phyloP scores from a whole-genome alignment of 2,888 invertebrate species.

The Aphidius colemani region DNA sequence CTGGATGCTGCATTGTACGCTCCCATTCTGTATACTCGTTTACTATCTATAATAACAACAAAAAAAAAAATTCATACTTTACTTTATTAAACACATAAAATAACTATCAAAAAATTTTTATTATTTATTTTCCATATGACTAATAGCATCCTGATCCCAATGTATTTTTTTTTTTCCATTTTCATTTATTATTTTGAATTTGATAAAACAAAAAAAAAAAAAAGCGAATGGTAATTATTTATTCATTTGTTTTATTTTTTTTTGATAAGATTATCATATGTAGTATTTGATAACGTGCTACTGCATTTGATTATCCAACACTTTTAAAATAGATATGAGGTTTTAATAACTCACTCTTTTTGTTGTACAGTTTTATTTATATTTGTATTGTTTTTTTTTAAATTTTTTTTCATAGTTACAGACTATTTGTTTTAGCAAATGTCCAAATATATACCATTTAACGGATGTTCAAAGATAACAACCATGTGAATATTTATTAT shows the following conservation, averaged over 20 bases:
- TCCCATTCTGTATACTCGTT: conserved; percentile 99
- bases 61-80: not conserved
- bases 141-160: too few species aligned
- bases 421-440: conserved; percentile 33
- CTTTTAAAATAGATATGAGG: conserved; percentile 14
- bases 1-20: conserved; percentile 85
- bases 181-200: too few species aligned
- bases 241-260: conserved; percentile 1
- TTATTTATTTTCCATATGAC: too few species aligned
- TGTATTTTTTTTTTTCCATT: too few species aligned
- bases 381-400: conserved; percentile 21
- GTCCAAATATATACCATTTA: conserved; percentile 38
- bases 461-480: conserved; percentile 41
- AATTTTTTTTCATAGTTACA: conserved; percentile 26
- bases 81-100: too few species aligned
- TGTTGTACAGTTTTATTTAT: conserved; percentile 24
- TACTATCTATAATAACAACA: conserved; percentile 60
- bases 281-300: conserved; percentile 28
- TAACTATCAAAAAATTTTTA: too few species aligned
- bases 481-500: conserved; percentile 39
- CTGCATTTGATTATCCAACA: conserved; percentile 25
- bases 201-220: not conserved
- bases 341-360: conserved; percentile 15
- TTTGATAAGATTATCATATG: conserved; percentile 2
- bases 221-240: not conserved